A percentile compares a stretch with the other conserved stretches of the same genome.
phyloP scores from a whole-genome alignment of 2,113 vertebrate species.

The Glaucomys volans region DNA sequence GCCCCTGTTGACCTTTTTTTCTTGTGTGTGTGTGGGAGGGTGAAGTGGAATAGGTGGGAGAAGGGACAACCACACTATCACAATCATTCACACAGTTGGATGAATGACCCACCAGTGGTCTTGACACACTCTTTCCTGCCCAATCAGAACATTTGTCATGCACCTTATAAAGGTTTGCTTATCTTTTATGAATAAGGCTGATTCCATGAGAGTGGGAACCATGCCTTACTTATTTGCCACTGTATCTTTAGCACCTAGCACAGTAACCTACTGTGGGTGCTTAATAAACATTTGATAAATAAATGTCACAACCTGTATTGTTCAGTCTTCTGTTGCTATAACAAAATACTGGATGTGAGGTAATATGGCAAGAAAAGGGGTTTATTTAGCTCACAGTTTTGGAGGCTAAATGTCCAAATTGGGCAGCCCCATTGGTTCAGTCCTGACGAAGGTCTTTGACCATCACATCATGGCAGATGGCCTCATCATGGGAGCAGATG shows the following conservation, averaged over 20 bases:
- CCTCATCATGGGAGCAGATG: no score
- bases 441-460: background rate
- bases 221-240: accelerated
- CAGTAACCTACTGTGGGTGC: no score
- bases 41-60: background rate
- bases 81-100: background rate
- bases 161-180: background rate
- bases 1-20: background rate
- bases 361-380: background rate
- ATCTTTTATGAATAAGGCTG: background rate
- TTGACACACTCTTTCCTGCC: background rate
- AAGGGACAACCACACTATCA: background rate
- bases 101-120: background rate
- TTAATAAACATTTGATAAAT: background rate
- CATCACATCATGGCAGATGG: background rate
- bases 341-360: background rate
- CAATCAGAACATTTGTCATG: background rate
- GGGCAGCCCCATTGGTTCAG: no score
- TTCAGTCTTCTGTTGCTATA: background rate
- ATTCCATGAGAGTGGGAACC: background rate
- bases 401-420: background rate
- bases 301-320: background rate
- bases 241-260: background rate
- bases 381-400: background rate
- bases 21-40: background rate